Evolutionary conservation across 2,888 invertebrate genomes (phyloP).

Genomic region (Trichopria drosophilae): DNA sequence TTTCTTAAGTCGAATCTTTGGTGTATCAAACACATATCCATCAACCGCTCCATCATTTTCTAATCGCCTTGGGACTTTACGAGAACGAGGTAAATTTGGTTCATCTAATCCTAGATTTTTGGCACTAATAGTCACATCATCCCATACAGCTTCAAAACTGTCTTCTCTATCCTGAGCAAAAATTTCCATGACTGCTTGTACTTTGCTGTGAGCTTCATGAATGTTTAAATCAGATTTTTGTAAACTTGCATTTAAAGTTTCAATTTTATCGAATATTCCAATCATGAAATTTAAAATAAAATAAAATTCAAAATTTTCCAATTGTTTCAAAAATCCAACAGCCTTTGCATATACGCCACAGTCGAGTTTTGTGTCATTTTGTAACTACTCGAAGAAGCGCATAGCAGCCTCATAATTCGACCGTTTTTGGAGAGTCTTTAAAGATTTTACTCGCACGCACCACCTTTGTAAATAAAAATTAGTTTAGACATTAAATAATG

Average conservation of each 20-base stretch:
- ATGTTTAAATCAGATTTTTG: constrained; percentile 28
- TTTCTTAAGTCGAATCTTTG: constrained; percentile 25
- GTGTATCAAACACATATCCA: constrained; percentile 14
- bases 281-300: constrained; percentile 24
- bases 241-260: constrained; percentile 27
- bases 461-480: constrained; percentile 14
- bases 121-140: constrained; percentile 8
- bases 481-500: not conserved
- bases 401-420: constrained; percentile 22
- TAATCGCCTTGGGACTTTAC: constrained; percentile 8
- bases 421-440: constrained; percentile 22
- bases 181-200: no score
- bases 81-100: constrained; percentile 15
- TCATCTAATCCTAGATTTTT: constrained; percentile 25
- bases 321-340: constrained; percentile 17
- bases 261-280: constrained; percentile 31
- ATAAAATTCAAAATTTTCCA: constrained; percentile 14
- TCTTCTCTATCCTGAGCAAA: constrained; percentile 10
- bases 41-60: constrained; percentile 7
- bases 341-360: constrained; percentile 19
- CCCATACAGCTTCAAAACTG: constrained; percentile 20
- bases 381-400: constrained; percentile 17
- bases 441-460: constrained; percentile 30
- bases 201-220: constrained; percentile 10
- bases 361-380: constrained; percentile 4